Percentiles rank a stretch among this genome's conserved stretches.
These are phyloP conservation scores for Bombus ignitus DNA, from an alignment of 1,140 invertebrate genomes.

Conservation along the genomic window DNA sequence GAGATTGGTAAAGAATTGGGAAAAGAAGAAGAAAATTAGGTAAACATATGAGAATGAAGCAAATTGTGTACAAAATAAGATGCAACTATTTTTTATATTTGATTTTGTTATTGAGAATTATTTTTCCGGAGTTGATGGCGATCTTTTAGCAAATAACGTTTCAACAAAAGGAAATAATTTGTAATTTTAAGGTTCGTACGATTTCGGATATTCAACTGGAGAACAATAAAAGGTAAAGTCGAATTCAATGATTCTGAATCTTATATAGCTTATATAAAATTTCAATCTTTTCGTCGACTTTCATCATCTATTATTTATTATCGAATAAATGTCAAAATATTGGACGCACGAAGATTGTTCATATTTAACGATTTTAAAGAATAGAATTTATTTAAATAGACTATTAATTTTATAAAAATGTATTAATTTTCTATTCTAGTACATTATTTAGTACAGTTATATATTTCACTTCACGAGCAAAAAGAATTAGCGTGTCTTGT, in stretches of 20 bases:
- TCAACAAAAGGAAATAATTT: too few relatives aligned
- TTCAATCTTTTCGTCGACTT: neutral
- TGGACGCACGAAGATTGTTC: neutral
- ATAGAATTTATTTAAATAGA: too few relatives aligned
- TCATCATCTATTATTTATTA: neutral
- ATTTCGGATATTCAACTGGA: neutral
- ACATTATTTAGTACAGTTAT: too few relatives aligned
- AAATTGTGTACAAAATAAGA: neutral
- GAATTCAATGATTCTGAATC: neutral
- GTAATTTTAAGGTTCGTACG: too few relatives aligned
- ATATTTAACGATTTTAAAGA: neutral
- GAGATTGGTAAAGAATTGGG: neutral
- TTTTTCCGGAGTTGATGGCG: too few relatives aligned
- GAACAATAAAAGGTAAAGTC: neutral
- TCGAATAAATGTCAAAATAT: neutral
- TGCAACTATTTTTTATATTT: neutral
- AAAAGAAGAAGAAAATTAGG: neutral
- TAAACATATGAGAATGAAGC: neutral
- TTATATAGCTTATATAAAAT: neutral
- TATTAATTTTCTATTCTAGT: too few relatives aligned
- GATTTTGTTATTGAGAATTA: neutral
- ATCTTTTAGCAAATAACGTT: too few relatives aligned
- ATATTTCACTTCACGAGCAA: too few relatives aligned
- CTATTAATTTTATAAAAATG: too few relatives aligned
- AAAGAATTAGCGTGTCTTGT: too few relatives aligned